Conservation (phyloP, 2,888 invertebrate species). For the Trichopoda pennipes region DNA sequence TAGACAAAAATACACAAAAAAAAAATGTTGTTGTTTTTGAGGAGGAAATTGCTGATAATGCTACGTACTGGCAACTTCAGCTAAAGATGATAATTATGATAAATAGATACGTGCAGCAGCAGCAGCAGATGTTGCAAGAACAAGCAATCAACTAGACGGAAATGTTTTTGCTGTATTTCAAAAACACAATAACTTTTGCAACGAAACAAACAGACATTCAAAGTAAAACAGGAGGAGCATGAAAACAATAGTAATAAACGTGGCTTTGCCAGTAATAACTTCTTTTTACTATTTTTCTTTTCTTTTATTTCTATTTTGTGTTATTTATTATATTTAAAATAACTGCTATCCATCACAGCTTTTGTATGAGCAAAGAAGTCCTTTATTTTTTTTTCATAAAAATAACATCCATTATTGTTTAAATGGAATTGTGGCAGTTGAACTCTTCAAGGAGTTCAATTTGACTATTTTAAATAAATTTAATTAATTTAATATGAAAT, state of each 20-base stretch:
- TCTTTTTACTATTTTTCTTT: too few species aligned
- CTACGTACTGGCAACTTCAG: neutral
- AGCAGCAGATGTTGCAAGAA: slow-evolving; percentile 64
- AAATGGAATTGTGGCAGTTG: too few species aligned
- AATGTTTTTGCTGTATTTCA: slow-evolving; percentile 38
- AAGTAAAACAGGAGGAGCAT: slow-evolving; percentile 14
- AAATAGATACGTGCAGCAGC: slow-evolving; percentile 58
- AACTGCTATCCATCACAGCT: too few species aligned
- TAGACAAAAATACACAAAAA: too few species aligned
- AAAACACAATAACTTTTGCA: slow-evolving; percentile 25
- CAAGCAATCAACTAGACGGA: slow-evolving; percentile 59
- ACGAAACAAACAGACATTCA: neutral
- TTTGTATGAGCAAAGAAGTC: too few species aligned
- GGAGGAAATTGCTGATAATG: neutral
- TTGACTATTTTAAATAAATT: too few species aligned
- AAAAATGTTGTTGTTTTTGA: neutral
- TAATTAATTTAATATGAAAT: too few species aligned
- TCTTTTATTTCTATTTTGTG: slow-evolving; percentile 1
- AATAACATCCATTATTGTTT: too few species aligned
- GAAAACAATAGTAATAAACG: too few species aligned
- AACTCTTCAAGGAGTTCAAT: too few species aligned
- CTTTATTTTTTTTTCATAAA: too few species aligned
- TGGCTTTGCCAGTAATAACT: neutral
- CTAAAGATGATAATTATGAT: slow-evolving; percentile 29
- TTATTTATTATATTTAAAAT: neutral